Conservation (phyloP, 2,888 invertebrate species). For the Cheilosia pagana region DNA sequence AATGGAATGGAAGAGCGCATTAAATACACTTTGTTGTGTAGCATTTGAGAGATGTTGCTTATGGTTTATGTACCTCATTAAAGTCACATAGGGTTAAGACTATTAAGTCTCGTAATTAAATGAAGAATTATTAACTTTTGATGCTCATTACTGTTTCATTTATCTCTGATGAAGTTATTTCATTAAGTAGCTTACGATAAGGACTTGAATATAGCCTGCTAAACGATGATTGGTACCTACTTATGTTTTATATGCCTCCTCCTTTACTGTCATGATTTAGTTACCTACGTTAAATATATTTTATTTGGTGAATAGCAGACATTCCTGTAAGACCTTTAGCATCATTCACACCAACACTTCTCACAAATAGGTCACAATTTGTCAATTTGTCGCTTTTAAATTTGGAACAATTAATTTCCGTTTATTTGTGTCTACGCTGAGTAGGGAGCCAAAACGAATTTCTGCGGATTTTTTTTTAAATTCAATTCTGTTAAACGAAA, state of each 20-base stretch:
- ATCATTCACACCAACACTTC: too few relatives aligned
- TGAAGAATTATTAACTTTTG: constrained; percentile 31
- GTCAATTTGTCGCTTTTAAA: too few relatives aligned
- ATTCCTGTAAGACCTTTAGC: too few relatives aligned
- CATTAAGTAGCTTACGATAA: background rate
- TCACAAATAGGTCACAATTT: too few relatives aligned
- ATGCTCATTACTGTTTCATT: constrained; percentile 32
- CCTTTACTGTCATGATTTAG: too few relatives aligned
- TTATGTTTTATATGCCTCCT: too few relatives aligned
- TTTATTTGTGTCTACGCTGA: background rate
- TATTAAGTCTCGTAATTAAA: constrained; percentile 30
- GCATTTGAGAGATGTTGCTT: constrained; percentile 16
- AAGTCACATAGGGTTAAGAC: constrained; percentile 14
- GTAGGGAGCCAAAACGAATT: background rate
- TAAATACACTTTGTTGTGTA: background rate
- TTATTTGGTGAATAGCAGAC: too few relatives aligned
- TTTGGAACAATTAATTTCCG: background rate
- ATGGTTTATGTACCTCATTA: constrained; percentile 21
- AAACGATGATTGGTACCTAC: too few relatives aligned
- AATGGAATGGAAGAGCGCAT: background rate
- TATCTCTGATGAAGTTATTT: constrained; percentile 39
- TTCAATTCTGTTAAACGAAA: constrained; percentile 25
- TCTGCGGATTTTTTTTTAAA: constrained; percentile 6
- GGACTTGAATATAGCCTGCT: too few relatives aligned
- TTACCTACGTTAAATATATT: too few relatives aligned